Conservation (phyloP, 2,888 invertebrate genomes). For the Drosophila sordidula region DNA sequence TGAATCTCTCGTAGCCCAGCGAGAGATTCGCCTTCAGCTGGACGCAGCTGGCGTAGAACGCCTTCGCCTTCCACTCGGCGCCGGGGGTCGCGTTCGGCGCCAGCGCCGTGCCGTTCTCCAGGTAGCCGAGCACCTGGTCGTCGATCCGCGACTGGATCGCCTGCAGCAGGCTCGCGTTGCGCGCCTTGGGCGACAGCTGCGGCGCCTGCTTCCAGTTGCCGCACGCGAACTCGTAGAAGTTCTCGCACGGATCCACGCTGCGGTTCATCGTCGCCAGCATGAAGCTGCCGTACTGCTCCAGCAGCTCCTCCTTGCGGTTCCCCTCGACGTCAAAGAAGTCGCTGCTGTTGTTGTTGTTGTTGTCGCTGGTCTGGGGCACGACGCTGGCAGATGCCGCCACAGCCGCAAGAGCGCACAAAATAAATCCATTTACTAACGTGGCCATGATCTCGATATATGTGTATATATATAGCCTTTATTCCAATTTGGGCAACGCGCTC, state of each 20-base stretch:
- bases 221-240: constrained; percentile 82
- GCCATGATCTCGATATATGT: too few relatives aligned
- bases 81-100: constrained; percentile 39
- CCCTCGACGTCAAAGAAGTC: constrained; percentile 61
- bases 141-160: constrained; percentile 76
- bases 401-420: neutral
- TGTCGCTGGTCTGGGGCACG: constrained; percentile 1
- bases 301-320: constrained; percentile 71
- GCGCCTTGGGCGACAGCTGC: constrained; percentile 54
- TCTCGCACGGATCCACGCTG: constrained; percentile 80
- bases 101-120: constrained; percentile 66
- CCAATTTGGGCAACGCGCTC: constrained; percentile 30
- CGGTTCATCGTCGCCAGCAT: constrained; percentile 79
- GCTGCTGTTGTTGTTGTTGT: constrained; percentile 9
- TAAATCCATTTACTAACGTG: constrained; percentile 43
- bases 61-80: constrained; percentile 76
- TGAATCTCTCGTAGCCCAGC: constrained; percentile 56
- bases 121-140: constrained; percentile 60
- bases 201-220: constrained; percentile 77
- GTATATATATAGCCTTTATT: neutral
- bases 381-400: neutral
- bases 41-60: constrained; percentile 74
- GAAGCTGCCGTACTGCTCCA: constrained; percentile 73
- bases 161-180: constrained; percentile 73
- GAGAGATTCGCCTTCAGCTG: constrained; percentile 66